These are phyloP conservation scores for Zoanthus sociatus DNA, from an alignment of 92 coral and sea anemone species.

Conservation along the genomic window DNA sequence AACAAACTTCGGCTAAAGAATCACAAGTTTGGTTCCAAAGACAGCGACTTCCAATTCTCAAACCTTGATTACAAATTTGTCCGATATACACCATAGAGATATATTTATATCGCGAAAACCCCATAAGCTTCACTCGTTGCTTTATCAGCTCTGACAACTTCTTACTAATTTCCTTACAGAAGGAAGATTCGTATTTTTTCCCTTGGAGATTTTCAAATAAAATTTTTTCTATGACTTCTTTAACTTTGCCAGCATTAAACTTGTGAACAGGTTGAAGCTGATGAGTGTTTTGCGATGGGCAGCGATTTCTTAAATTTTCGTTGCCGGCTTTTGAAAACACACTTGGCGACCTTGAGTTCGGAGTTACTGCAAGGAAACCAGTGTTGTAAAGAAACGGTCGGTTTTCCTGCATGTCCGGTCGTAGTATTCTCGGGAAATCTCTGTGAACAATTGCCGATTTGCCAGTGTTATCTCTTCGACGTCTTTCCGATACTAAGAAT, in stretches of 20 bases:
- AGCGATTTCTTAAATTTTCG: slow-evolving; percentile 29
- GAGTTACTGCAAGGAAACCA: slow-evolving; percentile 53
- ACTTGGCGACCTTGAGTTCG: slow-evolving; percentile 74
- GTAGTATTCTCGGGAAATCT: slow-evolving; percentile 77
- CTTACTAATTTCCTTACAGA: slow-evolving; percentile 86
- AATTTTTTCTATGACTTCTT: slow-evolving; percentile 80
- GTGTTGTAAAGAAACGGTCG: slow-evolving; percentile 10
- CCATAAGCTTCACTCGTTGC: slow-evolving; percentile 81
- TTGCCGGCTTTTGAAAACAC: slow-evolving; percentile 50
- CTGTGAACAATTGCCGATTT: slow-evolving; percentile 81
- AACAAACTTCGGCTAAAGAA: slow-evolving; percentile 85
- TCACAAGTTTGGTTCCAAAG: slow-evolving; percentile 89
- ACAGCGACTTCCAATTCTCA: slow-evolving; percentile 93
- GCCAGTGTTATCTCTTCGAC: slow-evolving; percentile 84
- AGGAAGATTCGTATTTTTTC: slow-evolving; percentile 66
- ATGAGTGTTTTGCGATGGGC: slow-evolving; percentile 66
- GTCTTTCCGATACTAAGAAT: slow-evolving; percentile 89
- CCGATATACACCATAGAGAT: slow-evolving; percentile 92
- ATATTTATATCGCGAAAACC: slow-evolving; percentile 84
- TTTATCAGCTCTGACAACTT: slow-evolving; percentile 84
- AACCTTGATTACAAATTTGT: slow-evolving; percentile 74
- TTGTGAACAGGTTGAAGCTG: slow-evolving; percentile 72
- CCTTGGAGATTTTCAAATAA: slow-evolving; percentile 71
- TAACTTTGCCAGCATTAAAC: slow-evolving; percentile 78
- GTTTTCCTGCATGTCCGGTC: slow-evolving; percentile 56